A percentile compares a stretch with the other conserved stretches of the same genome.
Conservation (phyloP, 2,888 invertebrate genomes). For the Eupeodes latifasciatus region DNA sequence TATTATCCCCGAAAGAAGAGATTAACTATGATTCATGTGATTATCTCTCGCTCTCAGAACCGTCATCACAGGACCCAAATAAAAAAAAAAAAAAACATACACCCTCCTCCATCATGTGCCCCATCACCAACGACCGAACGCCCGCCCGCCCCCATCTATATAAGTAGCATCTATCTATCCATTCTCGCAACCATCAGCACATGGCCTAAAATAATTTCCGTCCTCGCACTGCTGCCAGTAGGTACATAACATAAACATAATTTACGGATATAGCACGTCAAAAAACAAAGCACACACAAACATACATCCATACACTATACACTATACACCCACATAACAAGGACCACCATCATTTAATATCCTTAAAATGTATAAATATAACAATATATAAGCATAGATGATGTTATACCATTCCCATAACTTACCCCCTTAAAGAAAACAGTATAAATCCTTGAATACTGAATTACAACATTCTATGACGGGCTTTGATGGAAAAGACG, state of each 20-base stretch:
- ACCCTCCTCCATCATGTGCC: not conserved
- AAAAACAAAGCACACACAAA: constrained; percentile 23
- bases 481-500: constrained; percentile 70
- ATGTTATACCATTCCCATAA: constrained; percentile 39
- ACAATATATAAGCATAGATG: no score
- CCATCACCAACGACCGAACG: no score
- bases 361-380: constrained; percentile 12
- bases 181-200: constrained; percentile 29
- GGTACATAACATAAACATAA: constrained; percentile 67
- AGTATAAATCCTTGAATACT: constrained; percentile 49
- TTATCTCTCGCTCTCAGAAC: constrained; percentile 62
- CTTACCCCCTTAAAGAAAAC: constrained; percentile 52
- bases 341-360: constrained; percentile 21
- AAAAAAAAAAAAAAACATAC: not conserved
- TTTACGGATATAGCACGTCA: constrained; percentile 59
- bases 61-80: constrained; percentile 47
- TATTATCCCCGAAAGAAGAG: constrained; percentile 54
- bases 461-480: constrained; percentile 56
- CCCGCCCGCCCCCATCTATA: not conserved
- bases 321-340: not conserved
- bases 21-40: constrained; percentile 72
- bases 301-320: not conserved
- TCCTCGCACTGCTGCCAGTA: not conserved
- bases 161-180: constrained; percentile 49
- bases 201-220: constrained; percentile 32